phyloP scores from a whole-genome alignment of 1,140 invertebrate species.

The Myzus persicae region DNA sequence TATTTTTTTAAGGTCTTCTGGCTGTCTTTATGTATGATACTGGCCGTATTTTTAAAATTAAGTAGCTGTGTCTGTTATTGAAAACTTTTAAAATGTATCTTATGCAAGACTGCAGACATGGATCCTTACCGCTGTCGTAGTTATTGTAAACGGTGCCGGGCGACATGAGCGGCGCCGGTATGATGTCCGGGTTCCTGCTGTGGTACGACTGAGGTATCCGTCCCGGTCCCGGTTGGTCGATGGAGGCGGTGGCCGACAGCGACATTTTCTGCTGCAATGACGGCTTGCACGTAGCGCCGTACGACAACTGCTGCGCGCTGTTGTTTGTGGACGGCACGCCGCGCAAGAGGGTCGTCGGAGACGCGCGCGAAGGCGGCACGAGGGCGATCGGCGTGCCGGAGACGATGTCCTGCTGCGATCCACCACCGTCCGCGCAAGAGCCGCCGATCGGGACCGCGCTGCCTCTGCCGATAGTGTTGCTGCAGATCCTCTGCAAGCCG shows the following conservation, averaged over 20 bases:
- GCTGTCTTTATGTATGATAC: no score
- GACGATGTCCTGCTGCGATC: background rate
- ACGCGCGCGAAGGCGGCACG: background rate
- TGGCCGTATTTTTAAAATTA: background rate
- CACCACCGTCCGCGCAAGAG: background rate
- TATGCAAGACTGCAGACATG: background rate
- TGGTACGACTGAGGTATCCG: background rate
- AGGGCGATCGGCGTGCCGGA: background rate
- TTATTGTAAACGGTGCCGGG: background rate
- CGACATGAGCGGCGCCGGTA: constrained; percentile 32
- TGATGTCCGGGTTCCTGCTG: constrained; percentile 28
- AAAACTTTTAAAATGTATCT: background rate
- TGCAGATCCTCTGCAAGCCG: background rate
- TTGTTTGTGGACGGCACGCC: background rate
- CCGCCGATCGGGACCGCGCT: background rate
- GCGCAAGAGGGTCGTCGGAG: background rate
- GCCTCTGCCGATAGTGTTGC: background rate
- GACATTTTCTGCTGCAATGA: background rate
- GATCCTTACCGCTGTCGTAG: background rate
- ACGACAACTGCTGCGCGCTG: background rate
- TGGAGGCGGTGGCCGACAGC: background rate
- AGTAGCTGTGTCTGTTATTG: background rate
- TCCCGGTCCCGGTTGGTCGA: background rate
- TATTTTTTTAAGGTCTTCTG: no score
- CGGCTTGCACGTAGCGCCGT: background rate